phyloP scores from a whole-genome alignment of 1,140 invertebrate genomes.

The Scaptomyza pallida region DNA sequence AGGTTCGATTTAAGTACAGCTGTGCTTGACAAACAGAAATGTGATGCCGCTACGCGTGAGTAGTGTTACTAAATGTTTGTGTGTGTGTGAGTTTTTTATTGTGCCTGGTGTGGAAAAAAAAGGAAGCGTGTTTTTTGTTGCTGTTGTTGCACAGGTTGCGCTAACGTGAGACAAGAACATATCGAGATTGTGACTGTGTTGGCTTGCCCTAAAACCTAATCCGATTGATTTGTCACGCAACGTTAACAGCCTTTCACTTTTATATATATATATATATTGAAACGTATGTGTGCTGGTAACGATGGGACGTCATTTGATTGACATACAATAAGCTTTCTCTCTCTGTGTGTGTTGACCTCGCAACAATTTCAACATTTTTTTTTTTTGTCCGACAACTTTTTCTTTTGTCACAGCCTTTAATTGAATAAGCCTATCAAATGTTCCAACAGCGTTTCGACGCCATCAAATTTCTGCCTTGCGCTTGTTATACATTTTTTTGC shows the following conservation, averaged over 20 bases:
- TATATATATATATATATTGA: background rate
- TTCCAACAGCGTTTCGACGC: constrained; percentile 31
- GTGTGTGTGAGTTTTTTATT: constrained; percentile 12
- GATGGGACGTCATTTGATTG: constrained; percentile 50
- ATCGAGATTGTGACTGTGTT: constrained; percentile 16
- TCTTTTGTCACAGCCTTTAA: constrained; percentile 55
- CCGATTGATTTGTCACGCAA: constrained; percentile 80
- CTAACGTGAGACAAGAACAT: constrained; percentile 28
- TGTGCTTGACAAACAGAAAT: constrained; percentile 11
- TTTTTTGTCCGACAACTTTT: background rate
- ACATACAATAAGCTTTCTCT: constrained; percentile 35
- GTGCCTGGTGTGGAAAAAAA: constrained; percentile 39
- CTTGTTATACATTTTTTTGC: constrained; percentile 33
- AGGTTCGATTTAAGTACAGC: background rate
- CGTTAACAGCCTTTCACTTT: constrained; percentile 61
- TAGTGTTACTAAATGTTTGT: constrained; percentile 8
- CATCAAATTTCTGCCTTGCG: constrained; percentile 35
- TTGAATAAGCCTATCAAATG: constrained; percentile 77
- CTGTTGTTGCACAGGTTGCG: background rate
- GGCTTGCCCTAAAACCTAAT: constrained; percentile 59
- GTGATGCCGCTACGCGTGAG: constrained; percentile 21
- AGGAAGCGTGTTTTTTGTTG: constrained; percentile 24
- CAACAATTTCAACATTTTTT: constrained; percentile 14
- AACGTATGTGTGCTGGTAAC: background rate
- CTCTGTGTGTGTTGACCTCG: background rate